Evolutionary conservation across 2,888 invertebrate species (phyloP).

Genomic region (Drosophila suboccidentalis): DNA sequence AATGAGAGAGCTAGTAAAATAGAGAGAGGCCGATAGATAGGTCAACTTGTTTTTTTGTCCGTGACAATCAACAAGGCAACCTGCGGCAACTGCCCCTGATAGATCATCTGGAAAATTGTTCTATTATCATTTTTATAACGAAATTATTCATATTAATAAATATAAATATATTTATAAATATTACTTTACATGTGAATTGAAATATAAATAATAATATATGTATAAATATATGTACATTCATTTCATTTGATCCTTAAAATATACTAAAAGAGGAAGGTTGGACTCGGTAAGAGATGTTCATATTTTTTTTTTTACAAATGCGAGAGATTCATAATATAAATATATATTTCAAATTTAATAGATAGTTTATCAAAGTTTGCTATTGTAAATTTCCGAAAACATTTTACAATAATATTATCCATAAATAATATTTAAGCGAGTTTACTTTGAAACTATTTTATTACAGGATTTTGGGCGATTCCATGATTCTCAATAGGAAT

Average conservation of each 20-base stretch:
- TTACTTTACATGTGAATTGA: neutral
- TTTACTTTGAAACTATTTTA: slow-evolving; percentile 14
- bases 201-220: neutral
- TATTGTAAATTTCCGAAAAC: neutral
- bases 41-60: slow-evolving; percentile 2
- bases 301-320: no score
- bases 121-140: slow-evolving; percentile 9
- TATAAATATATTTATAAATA: neutral
- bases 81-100: slow-evolving; percentile 26
- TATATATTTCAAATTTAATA: no score
- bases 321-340: no score
- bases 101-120: slow-evolving; percentile 31
- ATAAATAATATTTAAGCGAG: slow-evolving; percentile 21
- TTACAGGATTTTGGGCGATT: slow-evolving; percentile 9
- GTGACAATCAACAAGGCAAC: slow-evolving; percentile 17
- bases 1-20: neutral
- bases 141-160: neutral
- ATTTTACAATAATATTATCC: neutral
- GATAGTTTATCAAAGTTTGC: neutral
- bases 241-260: no score
- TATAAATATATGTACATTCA: neutral
- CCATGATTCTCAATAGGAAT: slow-evolving; percentile 39
- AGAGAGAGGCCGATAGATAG: neutral
- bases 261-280: no score
- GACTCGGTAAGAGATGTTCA: no score